phyloP scores from a whole-genome alignment of 2,113 vertebrate species.

The Falco punctatus region DNA sequence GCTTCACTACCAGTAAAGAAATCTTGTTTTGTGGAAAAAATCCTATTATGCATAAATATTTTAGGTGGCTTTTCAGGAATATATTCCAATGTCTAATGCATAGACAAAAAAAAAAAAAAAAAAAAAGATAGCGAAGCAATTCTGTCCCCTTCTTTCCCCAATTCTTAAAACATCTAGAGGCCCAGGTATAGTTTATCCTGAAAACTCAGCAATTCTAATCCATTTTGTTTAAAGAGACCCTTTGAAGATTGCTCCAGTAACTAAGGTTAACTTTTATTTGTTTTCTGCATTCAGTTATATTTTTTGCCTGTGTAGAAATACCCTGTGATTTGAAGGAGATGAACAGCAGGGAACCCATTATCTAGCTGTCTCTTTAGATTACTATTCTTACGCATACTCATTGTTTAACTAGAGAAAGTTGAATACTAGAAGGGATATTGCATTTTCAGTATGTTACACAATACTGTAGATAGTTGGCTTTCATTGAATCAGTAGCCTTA shows the following conservation, averaged over 20 bases:
- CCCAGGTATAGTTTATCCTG: background rate
- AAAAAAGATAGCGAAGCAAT: background rate
- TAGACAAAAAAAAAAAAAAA: background rate
- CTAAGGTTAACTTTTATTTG: background rate
- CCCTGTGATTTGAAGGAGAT: background rate
- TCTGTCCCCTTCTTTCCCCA: background rate
- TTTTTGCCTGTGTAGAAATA: background rate
- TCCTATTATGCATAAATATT: background rate
- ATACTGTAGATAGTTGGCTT: background rate
- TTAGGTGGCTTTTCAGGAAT: background rate
- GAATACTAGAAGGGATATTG: background rate
- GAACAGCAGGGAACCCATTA: background rate
- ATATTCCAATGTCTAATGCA: too few species aligned
- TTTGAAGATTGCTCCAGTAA: background rate
- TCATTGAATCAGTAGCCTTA: background rate
- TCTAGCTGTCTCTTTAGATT: background rate
- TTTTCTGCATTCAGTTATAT: background rate
- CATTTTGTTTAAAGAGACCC: background rate
- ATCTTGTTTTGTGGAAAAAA: background rate
- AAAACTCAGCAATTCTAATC: background rate
- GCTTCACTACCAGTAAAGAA: background rate
- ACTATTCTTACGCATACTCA: background rate
- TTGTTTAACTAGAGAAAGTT: background rate
- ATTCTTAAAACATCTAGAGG: background rate
- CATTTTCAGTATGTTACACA: background rate